Conservation (phyloP, 1,140 invertebrate species). For the Holotrichia oblita region DNA sequence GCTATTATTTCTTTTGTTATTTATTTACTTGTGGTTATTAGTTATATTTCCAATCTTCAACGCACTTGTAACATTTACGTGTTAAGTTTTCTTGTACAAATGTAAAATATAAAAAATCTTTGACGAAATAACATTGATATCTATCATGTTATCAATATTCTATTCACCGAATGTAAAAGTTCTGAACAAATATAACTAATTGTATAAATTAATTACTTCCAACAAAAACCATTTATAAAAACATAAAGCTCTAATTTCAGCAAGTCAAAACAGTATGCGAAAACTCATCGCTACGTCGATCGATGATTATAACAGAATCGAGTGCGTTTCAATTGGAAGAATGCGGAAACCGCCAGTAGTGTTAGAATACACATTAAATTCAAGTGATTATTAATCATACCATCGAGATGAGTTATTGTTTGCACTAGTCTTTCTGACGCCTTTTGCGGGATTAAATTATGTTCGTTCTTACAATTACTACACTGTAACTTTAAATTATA, state of each 20-base stretch:
- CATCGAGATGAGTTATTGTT: slow-evolving; percentile 29
- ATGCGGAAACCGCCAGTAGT: slow-evolving; percentile 21
- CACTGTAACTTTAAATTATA: not conserved
- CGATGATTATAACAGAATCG: slow-evolving; percentile 4
- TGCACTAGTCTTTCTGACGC: slow-evolving; percentile 11
- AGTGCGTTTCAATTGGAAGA: slow-evolving; percentile 8
- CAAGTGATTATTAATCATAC: slow-evolving; percentile 33
- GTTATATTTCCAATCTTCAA: too few relatives aligned
- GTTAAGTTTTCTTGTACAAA: too few relatives aligned
- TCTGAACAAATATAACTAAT: too few relatives aligned
- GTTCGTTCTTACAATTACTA: slow-evolving; percentile 4
- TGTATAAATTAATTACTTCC: slow-evolving; percentile 6
- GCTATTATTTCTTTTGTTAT: too few relatives aligned
- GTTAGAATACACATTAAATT: slow-evolving; percentile 34
- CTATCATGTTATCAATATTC: too few relatives aligned
- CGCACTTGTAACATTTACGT: too few relatives aligned
- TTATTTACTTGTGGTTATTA: too few relatives aligned
- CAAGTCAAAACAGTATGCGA: not conserved
- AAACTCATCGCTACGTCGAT: slow-evolving; percentile 1
- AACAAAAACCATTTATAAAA: too few relatives aligned
- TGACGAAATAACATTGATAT: too few relatives aligned
- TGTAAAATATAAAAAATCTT: too few relatives aligned
- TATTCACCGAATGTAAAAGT: too few relatives aligned
- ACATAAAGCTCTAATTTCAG: not conserved
- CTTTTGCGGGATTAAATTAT: slow-evolving; percentile 18